Evolutionary conservation across 2,888 invertebrate genomes (phyloP), one percentile per base, ranked within the genome.

Genomic region (Hemaris fuciformis): DNA sequence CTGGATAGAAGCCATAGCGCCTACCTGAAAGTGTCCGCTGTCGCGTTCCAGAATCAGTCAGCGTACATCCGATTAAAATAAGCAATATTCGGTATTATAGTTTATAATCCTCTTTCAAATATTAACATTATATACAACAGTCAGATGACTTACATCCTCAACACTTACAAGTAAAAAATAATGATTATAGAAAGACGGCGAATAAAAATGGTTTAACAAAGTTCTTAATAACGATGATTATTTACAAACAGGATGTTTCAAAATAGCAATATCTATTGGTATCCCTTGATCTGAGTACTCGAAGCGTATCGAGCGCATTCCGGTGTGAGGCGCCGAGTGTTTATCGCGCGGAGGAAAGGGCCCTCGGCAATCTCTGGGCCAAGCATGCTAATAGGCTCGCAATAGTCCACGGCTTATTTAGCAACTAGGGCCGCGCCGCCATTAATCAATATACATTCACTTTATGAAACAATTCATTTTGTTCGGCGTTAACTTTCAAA

Each of bases 401-500:
- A 72, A 80, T 81, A 83, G 74, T 80, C 80, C 83, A 85, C 84
- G 85, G 79, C 79, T 87, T 81, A 83, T 87, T 88, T 79, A 79
- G 65, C 80, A 89, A 85, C 79, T 83, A 77, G 87, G 73, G 72
- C 84, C 75, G 67, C 68, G 76, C 74, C 78, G 79, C 80, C 81
- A 77, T 83, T 85, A 80, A 86, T 89, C 85, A 84, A 85, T 87
- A 84, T 71, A 79, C 80, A 78, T 80, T 84, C 75, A 78, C 74
- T 74, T 76, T 76, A 66, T 72, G 71, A 74, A 66, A 53, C 53
- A 31, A 53, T n/a, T 27, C 18, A 53, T 53, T 31, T 53, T 53
- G 53, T 18, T 27, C 25, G 10, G 15, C 27, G 15, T 31, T 8
- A 38, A 57, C 7, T 20, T 45, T 57, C 22, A 38, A 57, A 25